Conservation (phyloP, 2,113 vertebrate species). For the Steatornis caripensis region DNA sequence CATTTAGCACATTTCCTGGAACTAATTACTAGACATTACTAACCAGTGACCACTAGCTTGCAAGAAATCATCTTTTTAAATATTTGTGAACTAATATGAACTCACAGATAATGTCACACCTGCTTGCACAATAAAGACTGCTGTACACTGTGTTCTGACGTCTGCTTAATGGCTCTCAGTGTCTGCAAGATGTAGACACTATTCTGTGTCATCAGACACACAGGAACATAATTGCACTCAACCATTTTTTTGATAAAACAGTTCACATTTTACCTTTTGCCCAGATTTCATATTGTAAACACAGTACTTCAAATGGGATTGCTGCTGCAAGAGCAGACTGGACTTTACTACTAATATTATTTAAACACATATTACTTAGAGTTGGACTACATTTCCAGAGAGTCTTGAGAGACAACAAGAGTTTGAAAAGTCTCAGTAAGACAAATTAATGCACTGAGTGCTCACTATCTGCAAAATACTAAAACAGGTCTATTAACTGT, state of each 20-base stretch:
- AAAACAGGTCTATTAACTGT: background rate
- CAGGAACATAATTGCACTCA: background rate
- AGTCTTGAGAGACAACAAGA: background rate
- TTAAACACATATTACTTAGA: background rate
- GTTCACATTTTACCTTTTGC: background rate
- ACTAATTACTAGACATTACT: background rate
- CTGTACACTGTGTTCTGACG: background rate
- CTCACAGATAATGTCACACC: background rate
- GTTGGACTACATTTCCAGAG: background rate
- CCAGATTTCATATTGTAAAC: background rate
- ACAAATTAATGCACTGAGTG: background rate
- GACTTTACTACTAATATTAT: background rate
- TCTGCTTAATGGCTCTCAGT: background rate
- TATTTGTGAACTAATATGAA: background rate
- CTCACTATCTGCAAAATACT: background rate
- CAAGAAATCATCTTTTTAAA: background rate
- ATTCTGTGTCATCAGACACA: background rate
- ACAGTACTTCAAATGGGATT: background rate
- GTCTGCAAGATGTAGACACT: background rate
- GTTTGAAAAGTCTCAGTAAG: background rate
- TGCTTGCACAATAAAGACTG: background rate
- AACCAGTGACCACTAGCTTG: background rate
- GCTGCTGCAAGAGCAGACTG: background rate
- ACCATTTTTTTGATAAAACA: background rate
- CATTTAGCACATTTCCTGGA: slow-evolving; percentile 5